Base-by-base conservation (phyloP, 1,140 invertebrate species). In the Drosophila orosa region DNA sequence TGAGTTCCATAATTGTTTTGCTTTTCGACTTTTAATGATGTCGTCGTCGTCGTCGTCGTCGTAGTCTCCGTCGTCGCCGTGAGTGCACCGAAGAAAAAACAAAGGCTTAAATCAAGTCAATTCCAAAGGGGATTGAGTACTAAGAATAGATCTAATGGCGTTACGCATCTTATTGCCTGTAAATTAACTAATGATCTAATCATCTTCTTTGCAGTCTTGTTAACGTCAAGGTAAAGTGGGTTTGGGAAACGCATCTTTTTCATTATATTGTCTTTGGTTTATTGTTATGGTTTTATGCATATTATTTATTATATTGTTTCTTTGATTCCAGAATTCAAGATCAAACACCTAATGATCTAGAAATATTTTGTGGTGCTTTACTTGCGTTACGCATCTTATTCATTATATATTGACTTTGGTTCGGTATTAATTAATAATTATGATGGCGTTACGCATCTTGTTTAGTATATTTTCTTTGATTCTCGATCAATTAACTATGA, bases 1-100 rank as follows among this genome's bases (percentile, higher is more conserved):
- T 87, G 84, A 87, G 84, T 87, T 89, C 84, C 84, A 87, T 87
- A 87, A 87, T 87, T 87, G 84, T 89, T 87, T 89, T 87, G 83
- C 82, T 89, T 87, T 87, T 73, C 75, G 83, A 83, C 83, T 87
- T 89, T 87, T 87, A 87, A 87, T 87, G 83, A 87, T 87, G 84
- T 83, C 83, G 75, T 78, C 84, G 65, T 62, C 57, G 68, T 48
- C 25, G 73, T 42, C 29, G 73, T 37, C 52, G 50, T 33, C 42
- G 17, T 15, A n/a, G 65, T 62, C 57, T 63, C 45, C 25, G 73
- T 42, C 29, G 73, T 37, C 52, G 50, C 39, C 42, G 17, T 15
- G 35, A 19, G 13, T 54, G 33, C 50, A 54, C 31, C 19, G 31
- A n/a, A 35, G 50, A 35, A 54, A 54, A 15, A 15, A 2, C 12